phyloP scores from a whole-genome alignment of 2,797 vertebrate genomes.

The Phyllotis vaccarum region DNA sequence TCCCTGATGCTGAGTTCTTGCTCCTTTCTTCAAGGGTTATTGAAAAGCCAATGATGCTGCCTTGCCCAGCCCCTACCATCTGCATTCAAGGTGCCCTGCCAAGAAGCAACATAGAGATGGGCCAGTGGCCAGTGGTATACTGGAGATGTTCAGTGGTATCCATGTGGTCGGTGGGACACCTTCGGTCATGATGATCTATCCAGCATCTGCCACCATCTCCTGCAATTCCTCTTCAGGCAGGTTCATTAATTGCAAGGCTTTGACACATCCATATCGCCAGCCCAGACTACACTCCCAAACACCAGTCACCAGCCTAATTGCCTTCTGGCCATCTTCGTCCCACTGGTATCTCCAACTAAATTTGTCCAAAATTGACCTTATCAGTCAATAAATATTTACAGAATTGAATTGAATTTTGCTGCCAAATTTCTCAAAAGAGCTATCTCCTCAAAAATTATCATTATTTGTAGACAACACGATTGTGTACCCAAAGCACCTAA shows the following conservation, averaged over 20 bases:
- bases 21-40: neutral
- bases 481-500: conserved; percentile 72
- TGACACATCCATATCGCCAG: neutral
- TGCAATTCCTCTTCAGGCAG: neutral
- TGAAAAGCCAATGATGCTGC: neutral
- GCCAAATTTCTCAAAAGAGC: conserved; percentile 80
- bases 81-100: neutral
- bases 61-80: neutral
- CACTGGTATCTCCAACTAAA: conserved; percentile 71
- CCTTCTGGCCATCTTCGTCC: conserved; percentile 77
- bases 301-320: conserved; percentile 68
- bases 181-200: neutral
- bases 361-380: conserved; percentile 79
- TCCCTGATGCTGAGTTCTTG: neutral
- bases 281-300: neutral
- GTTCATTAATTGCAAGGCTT: conserved; percentile 56
- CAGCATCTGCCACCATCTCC: neutral
- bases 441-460: conserved; percentile 74
- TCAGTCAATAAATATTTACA: conserved; percentile 81
- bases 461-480: conserved; percentile 80
- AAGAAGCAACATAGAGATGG: neutral
- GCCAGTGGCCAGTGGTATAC: neutral
- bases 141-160: neutral
- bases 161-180: neutral
- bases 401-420: conserved; percentile 81